phyloP scores from a whole-genome alignment of 2,888 invertebrate species.

The Galerucella calmariensis region DNA sequence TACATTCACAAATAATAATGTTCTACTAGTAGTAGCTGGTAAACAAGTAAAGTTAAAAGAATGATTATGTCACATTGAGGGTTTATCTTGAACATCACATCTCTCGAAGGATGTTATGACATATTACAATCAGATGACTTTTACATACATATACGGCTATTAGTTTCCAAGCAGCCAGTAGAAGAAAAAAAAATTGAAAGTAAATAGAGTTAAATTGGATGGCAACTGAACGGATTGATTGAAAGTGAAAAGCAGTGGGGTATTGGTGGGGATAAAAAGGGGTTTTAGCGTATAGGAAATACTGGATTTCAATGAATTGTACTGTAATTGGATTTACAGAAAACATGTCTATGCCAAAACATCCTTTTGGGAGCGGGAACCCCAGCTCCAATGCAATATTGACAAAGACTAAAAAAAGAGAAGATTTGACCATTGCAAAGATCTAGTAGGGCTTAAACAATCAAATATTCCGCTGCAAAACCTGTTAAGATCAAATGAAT shows the following conservation, averaged over 20 bases:
- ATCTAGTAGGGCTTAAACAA: no score
- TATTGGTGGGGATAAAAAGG: background rate
- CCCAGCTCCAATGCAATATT: no score
- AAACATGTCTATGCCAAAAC: no score
- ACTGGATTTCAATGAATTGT: no score
- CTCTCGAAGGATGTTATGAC: slow-evolving; percentile 42
- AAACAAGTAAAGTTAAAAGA: slow-evolving; percentile 26
- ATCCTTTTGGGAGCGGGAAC: no score
- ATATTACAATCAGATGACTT: slow-evolving; percentile 47
- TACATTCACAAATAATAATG: background rate
- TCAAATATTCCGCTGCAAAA: no score
- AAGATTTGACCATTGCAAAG: no score
- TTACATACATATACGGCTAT: slow-evolving; percentile 46
- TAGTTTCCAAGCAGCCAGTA: slow-evolving; percentile 35
- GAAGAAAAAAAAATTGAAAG: slow-evolving; percentile 33
- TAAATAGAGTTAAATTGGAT: slow-evolving; percentile 26
- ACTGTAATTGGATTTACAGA: no score
- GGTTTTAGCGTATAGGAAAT: no score
- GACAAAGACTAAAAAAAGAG: no score
- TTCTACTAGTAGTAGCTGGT: slow-evolving; percentile 5
- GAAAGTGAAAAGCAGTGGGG: slow-evolving; percentile 10
- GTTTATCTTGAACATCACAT: slow-evolving; percentile 42
- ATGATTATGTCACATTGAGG: slow-evolving; percentile 42
- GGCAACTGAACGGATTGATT: slow-evolving; percentile 11
- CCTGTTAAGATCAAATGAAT: no score